These are phyloP conservation scores for Eristalis intricaria DNA, from an alignment of 2,888 invertebrate genomes.

Conservation along the genomic window DNA sequence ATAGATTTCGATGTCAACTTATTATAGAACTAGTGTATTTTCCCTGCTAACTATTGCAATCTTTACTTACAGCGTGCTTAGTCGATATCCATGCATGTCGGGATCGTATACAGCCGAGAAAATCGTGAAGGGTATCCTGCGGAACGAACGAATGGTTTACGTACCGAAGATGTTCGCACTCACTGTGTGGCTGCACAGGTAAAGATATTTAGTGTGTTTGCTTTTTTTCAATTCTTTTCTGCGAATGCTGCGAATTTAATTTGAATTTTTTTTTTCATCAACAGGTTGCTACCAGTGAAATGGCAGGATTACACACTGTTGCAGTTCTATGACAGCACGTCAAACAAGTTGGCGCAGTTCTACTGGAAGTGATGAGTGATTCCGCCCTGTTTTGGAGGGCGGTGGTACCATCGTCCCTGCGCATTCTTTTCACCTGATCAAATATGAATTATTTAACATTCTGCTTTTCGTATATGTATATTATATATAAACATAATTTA, in stretches of 20 bases:
- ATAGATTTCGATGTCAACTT: too few species aligned
- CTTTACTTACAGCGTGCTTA: conserved; percentile 75
- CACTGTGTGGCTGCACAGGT: conserved; percentile 79
- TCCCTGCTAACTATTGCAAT: too few species aligned
- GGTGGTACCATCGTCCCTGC: background rate
- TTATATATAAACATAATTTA: background rate
- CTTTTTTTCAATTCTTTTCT: conserved; percentile 36
- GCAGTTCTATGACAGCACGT: conserved; percentile 78
- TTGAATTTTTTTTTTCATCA: conserved; percentile 37
- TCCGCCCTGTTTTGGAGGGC: background rate
- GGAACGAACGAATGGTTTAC: conserved; percentile 79
- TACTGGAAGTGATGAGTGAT: conserved; percentile 77
- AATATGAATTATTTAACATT: conserved; percentile 17
- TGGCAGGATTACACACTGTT: conserved; percentile 80
- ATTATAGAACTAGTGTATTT: too few species aligned
- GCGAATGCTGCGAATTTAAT: conserved; percentile 28
- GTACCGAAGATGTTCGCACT: conserved; percentile 80
- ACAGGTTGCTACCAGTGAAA: conserved; percentile 78
- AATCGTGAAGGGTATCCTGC: conserved; percentile 78
- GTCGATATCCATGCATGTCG: conserved; percentile 79
- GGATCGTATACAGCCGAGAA: conserved; percentile 79
- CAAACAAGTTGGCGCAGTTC: conserved; percentile 78
- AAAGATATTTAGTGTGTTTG: conserved; percentile 29
- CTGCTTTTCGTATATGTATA: background rate
- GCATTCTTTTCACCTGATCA: conserved; percentile 24